phyloP scores from a whole-genome alignment of 2,888 invertebrate species.

The Melinopterus prodromus region DNA sequence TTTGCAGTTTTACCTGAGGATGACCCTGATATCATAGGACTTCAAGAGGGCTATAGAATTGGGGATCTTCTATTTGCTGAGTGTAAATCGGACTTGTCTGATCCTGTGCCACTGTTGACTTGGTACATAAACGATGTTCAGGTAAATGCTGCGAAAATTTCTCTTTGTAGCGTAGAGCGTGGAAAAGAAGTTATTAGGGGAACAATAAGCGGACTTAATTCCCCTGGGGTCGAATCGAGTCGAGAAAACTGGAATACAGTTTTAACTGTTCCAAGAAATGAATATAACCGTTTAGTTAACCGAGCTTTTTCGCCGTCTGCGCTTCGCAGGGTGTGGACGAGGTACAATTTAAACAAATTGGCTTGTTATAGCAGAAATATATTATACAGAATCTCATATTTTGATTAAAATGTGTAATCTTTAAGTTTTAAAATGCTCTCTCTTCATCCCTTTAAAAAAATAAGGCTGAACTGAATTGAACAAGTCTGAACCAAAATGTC shows the following conservation, averaged over 20 bases:
- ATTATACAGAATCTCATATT: too few relatives aligned
- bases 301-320: not conserved
- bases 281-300: not conserved
- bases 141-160: slow-evolving; percentile 46
- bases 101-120: slow-evolving; percentile 54
- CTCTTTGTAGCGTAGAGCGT: not conserved
- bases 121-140: slow-evolving; percentile 56
- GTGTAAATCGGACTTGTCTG: slow-evolving; percentile 55
- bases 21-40: slow-evolving; percentile 53
- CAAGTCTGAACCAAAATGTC: too few relatives aligned
- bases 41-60: slow-evolving; percentile 50
- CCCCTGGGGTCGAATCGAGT: not conserved
- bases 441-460: too few relatives aligned
- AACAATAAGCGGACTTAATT: not conserved
- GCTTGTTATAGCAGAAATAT: too few relatives aligned
- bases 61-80: slow-evolving; percentile 54
- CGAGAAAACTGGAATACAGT: not conserved
- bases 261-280: not conserved
- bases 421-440: too few relatives aligned
- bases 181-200: not conserved
- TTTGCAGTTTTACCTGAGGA: slow-evolving; percentile 58
- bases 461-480: too few relatives aligned
- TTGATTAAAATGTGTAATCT: too few relatives aligned
- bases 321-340: not conserved
- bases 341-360: too few relatives aligned